Evolutionary conservation across 2,797 vertebrate species (phyloP).

Genomic region (Chaetophractus vellerosus): DNA sequence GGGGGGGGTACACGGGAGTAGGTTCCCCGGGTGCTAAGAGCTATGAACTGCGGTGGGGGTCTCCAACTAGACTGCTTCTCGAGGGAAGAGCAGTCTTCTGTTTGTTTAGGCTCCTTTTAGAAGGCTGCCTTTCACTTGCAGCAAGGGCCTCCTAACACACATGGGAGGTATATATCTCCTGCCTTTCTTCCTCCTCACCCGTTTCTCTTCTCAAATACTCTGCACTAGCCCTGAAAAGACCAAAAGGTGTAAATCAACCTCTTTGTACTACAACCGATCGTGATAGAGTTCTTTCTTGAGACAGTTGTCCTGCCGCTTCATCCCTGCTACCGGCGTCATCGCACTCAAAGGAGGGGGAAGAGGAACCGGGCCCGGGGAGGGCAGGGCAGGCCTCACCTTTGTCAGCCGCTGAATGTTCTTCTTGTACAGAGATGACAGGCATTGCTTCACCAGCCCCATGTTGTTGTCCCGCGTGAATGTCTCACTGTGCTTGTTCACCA

Average conservation of each 20-base stretch:
- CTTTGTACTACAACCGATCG: background rate
- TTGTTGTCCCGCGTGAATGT: constrained; percentile 97
- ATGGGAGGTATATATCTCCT: background rate
- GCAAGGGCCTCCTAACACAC: background rate
- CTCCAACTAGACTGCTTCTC: background rate
- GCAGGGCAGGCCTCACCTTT: constrained; percentile 92
- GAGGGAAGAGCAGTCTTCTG: background rate
- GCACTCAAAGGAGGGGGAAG: background rate
- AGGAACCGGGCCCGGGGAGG: background rate
- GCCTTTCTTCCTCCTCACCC: constrained; percentile 63
- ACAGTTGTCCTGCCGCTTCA: background rate
- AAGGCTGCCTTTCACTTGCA: background rate
- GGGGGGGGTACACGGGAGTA: background rate
- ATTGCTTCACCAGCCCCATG: constrained; percentile 98
- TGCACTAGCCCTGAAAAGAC: constrained; percentile 69
- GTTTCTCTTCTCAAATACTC: constrained; percentile 71
- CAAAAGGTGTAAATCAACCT: constrained; percentile 58
- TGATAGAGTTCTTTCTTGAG: background rate
- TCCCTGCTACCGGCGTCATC: background rate
- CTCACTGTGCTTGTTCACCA: constrained; percentile 98
- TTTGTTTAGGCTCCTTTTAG: background rate
- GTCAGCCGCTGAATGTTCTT: constrained; percentile 99
- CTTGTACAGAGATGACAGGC: constrained; percentile 99
- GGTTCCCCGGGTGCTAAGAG: background rate
- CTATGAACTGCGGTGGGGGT: background rate